A percentile compares a stretch with the other conserved stretches of the same genome.
phyloP scores from a whole-genome alignment of 1,140 invertebrate species.

The Aricia agestis region DNA sequence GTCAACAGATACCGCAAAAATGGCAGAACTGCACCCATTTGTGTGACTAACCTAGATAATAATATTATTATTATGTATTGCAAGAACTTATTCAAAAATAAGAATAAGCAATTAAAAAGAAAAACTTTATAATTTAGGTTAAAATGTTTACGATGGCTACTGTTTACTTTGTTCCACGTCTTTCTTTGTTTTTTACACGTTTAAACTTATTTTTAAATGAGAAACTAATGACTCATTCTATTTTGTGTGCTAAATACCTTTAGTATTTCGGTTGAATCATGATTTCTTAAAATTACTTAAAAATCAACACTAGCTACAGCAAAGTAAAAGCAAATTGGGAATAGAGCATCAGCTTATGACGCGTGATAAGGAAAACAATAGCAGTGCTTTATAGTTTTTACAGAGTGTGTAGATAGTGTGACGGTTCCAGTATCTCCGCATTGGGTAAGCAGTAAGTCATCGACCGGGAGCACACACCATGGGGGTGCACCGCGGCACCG shows the following conservation, averaged over 20 bases:
- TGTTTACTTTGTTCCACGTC: no score
- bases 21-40: no score
- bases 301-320: not conserved
- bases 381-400: not conserved
- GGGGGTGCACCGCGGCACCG: conserved; percentile 16
- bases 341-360: no score
- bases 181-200: not conserved
- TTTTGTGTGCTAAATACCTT: not conserved
- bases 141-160: no score
- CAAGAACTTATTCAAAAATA: no score
- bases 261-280: not conserved
- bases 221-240: not conserved
- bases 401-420: not conserved
- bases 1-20: not conserved
- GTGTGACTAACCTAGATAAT: no score
- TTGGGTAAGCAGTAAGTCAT: conserved; percentile 60
- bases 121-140: no score
- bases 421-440: conserved; percentile 19
- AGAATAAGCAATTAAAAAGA: no score
- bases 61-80: no score
- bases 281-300: not conserved
- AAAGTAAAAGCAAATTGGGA: no score
- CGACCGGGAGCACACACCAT: conserved; percentile 47
- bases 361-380: not conserved
- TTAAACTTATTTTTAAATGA: not conserved